Evolutionary conservation across 1,140 invertebrate species (phyloP).

Genomic region (Ericerus pela): DNA sequence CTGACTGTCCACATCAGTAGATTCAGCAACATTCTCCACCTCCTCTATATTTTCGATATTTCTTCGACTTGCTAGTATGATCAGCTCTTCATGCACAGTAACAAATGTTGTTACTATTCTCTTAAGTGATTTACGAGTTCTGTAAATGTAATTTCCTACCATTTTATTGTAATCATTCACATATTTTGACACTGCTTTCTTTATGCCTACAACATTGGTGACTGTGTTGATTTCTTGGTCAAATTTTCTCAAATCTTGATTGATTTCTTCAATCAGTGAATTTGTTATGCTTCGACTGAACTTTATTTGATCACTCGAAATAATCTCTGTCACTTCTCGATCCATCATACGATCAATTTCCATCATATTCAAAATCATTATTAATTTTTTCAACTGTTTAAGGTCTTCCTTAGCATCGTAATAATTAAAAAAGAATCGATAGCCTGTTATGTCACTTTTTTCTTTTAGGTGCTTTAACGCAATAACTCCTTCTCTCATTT

Average conservation of each 20-base stretch:
- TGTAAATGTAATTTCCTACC: not conserved
- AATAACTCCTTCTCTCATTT: not conserved
- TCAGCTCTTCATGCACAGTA: not conserved
- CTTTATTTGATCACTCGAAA: not conserved
- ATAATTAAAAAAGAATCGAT: not conserved
- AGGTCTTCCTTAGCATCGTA: not conserved
- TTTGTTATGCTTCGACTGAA: no score
- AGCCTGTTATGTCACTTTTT: constrained; percentile 1
- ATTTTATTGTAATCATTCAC: not conserved
- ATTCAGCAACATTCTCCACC: no score
- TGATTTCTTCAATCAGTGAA: not conserved
- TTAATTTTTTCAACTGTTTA: not conserved
- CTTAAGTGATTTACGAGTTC: not conserved
- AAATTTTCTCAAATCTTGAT: not conserved
- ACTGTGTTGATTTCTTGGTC: not conserved
- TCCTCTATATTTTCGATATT: constrained; percentile 3
- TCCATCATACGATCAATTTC: not conserved
- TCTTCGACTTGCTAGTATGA: not conserved
- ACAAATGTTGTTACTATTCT: not conserved
- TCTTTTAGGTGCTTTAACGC: not conserved
- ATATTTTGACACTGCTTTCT: not conserved
- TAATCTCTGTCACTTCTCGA: not conserved
- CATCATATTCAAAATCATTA: not conserved
- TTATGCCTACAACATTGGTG: not conserved
- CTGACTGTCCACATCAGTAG: no score